These are phyloP conservation scores for Calyptommatus sinebrachiatus DNA, from an alignment of 2,113 vertebrate genomes.

Conservation along the genomic window DNA sequence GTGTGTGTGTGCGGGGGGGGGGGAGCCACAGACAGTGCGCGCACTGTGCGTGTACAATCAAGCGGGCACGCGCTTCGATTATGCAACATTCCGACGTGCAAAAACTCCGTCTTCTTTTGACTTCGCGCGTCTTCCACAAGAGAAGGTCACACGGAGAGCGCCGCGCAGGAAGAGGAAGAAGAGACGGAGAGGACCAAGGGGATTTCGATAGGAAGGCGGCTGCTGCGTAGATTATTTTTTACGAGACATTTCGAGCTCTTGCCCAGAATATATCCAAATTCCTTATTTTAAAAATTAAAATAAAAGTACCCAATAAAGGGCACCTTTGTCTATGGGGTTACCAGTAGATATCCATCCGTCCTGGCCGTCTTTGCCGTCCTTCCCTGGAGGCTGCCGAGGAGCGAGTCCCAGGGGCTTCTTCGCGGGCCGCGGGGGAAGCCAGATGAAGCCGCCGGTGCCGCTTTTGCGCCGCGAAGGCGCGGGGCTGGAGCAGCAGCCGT, in stretches of 20 bases:
- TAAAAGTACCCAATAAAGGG: background rate
- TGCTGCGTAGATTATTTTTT: too few relatives aligned
- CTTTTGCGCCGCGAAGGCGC: background rate
- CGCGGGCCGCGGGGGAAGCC: background rate
- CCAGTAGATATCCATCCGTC: background rate
- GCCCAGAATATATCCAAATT: background rate
- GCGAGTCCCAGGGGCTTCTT: too few relatives aligned
- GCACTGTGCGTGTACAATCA: background rate
- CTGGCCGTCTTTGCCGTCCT: background rate
- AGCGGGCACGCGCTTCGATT: background rate
- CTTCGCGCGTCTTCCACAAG: background rate
- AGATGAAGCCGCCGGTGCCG: constrained; percentile 16
- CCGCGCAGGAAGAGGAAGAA: background rate
- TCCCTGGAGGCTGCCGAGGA: too few relatives aligned
- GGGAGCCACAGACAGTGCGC: too few relatives aligned
- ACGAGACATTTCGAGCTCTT: background rate
- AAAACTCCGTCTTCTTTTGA: background rate
- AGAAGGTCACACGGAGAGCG: background rate
- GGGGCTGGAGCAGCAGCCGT: background rate
- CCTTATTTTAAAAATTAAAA: too few relatives aligned
- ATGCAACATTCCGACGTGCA: background rate
- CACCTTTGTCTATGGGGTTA: background rate
- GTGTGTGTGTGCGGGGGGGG: too few relatives aligned
- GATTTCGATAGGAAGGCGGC: background rate
- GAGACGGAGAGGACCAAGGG: background rate